Conservation (phyloP, 2,888 invertebrate species). For the Apodemia hepburni region DNA sequence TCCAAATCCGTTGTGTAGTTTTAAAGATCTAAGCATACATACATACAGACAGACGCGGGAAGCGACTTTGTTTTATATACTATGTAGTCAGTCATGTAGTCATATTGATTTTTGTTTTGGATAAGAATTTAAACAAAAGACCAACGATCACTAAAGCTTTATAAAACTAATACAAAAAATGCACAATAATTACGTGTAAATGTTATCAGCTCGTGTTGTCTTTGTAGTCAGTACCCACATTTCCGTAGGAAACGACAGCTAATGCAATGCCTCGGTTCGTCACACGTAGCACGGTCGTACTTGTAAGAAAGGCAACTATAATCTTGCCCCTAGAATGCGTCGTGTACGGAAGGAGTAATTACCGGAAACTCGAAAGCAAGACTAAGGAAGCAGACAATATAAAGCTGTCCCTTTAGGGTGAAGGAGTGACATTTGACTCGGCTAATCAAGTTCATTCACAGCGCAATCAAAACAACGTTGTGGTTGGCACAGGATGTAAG, state of each 20-base stretch:
- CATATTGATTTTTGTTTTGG: neutral
- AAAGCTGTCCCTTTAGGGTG: constrained; percentile 55
- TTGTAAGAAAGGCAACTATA: constrained; percentile 54
- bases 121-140: neutral
- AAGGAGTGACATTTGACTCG: constrained; percentile 74
- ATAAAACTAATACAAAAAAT: neutral
- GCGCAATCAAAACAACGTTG: constrained; percentile 66
- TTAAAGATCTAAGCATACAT: too few relatives aligned
- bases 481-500: constrained; percentile 64
- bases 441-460: constrained; percentile 66
- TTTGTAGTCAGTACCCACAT: constrained; percentile 38
- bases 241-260: constrained; percentile 68
- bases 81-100: too few relatives aligned
- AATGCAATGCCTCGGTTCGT: constrained; percentile 56
- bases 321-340: constrained; percentile 50
- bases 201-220: constrained; percentile 29
- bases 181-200: neutral
- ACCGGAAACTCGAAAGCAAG: constrained; percentile 62
- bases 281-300: constrained; percentile 59
- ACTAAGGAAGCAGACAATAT: constrained; percentile 61
- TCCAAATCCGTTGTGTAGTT: too few relatives aligned
- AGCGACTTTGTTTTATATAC: too few relatives aligned
- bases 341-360: constrained; percentile 70
- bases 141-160: neutral
- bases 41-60: too few relatives aligned